A percentile compares a stretch with the other conserved stretches of the same genome.
phyloP scores from a whole-genome alignment of 2,888 invertebrate species.

The Apeira syringaria region DNA sequence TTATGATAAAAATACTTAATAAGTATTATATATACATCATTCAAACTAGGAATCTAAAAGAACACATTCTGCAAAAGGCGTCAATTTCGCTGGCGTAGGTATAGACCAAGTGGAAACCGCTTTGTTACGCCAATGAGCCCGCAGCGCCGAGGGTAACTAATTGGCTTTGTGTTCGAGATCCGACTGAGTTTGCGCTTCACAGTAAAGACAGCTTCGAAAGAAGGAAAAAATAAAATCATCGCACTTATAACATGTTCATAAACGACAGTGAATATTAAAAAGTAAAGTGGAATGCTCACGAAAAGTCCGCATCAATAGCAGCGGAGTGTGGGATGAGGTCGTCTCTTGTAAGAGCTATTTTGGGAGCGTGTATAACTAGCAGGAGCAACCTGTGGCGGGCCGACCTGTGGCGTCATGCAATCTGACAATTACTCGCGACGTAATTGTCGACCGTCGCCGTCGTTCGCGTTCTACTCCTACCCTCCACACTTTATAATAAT shows the following conservation, averaged over 20 bases:
- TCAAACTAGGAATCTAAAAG: too few relatives aligned
- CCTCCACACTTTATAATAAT: slow-evolving; percentile 3
- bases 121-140: slow-evolving; percentile 6
- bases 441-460: slow-evolving; percentile 16
- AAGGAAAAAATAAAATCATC: neutral
- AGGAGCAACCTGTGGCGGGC: slow-evolving; percentile 59
- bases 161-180: slow-evolving; percentile 9
- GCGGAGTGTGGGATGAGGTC: slow-evolving; percentile 11
- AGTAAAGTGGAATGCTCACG: slow-evolving; percentile 18
- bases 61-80: too few relatives aligned
- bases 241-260: slow-evolving; percentile 2
- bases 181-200: neutral
- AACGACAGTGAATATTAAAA: slow-evolving; percentile 5
- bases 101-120: neutral
- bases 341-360: slow-evolving; percentile 40
- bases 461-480: too few relatives aligned
- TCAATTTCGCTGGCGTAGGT: too few relatives aligned
- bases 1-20: too few relatives aligned
- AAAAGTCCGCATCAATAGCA: slow-evolving; percentile 24
- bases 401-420: slow-evolving; percentile 54
- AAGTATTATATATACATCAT: too few relatives aligned
- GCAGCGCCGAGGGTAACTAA: slow-evolving; percentile 1
- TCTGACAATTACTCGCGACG: slow-evolving; percentile 28
- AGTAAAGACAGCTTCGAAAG: neutral
- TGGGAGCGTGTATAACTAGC: slow-evolving; percentile 55